Conservation (phyloP, 2,888 invertebrate genomes). For the Tiliacea aurago region DNA sequence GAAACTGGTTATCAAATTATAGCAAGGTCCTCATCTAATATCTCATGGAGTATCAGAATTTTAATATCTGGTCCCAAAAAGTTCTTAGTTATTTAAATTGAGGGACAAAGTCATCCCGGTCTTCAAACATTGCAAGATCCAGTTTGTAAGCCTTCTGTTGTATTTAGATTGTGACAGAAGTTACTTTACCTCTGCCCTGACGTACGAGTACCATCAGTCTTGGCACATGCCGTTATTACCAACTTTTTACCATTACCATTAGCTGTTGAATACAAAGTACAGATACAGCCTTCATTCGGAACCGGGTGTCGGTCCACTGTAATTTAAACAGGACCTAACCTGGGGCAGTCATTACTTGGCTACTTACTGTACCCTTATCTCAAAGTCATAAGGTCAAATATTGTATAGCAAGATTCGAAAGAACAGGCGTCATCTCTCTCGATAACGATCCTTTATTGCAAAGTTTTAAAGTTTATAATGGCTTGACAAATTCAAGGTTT, state of each 20-base stretch:
- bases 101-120: background rate
- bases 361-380: slow-evolving; percentile 49
- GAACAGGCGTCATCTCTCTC: slow-evolving; percentile 34
- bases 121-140: background rate
- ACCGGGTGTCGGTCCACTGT: slow-evolving; percentile 56
- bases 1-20: background rate
- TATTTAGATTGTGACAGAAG: background rate
- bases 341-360: slow-evolving; percentile 56
- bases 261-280: slow-evolving; percentile 56
- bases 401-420: slow-evolving; percentile 16
- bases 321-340: slow-evolving; percentile 71
- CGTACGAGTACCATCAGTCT: slow-evolving; percentile 9
- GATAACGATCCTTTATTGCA: slow-evolving; percentile 26
- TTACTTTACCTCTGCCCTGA: slow-evolving; percentile 5
- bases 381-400: slow-evolving; percentile 35
- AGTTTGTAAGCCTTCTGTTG: slow-evolving; percentile 1
- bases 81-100: background rate
- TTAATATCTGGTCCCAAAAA: background rate
- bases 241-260: slow-evolving; percentile 52
- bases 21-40: too few relatives aligned
- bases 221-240: slow-evolving; percentile 50
- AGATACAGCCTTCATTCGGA: slow-evolving; percentile 66
- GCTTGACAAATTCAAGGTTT: slow-evolving; percentile 31
- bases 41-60: background rate
- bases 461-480: slow-evolving; percentile 50